A percentile compares a stretch with the other conserved stretches of the same genome.
Conservation (phyloP, 1,140 invertebrate genomes). For the Eriocheir sinensis region DNA sequence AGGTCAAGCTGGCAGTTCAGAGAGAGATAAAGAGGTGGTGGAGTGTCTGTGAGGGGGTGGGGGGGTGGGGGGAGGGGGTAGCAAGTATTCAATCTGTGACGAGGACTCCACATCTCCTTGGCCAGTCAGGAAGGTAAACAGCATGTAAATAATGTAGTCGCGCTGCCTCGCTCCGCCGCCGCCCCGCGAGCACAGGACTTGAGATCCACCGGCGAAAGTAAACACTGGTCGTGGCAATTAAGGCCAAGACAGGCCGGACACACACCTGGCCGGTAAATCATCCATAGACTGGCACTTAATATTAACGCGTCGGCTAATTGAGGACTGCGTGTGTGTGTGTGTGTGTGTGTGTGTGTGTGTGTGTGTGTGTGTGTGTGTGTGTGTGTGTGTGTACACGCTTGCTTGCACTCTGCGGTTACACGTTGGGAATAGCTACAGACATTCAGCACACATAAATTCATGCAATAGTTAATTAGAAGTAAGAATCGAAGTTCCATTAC, state of each 20-base stretch:
- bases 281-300: conserved; percentile 24
- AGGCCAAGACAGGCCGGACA: conserved; percentile 11
- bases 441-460: conserved; percentile 17
- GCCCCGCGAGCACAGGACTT: background rate
- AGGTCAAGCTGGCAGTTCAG: background rate
- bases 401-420: background rate
- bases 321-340: conserved; percentile 43
- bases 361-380: conserved; percentile 30
- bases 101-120: background rate
- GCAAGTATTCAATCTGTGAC: too few species aligned
- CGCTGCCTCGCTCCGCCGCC: background rate
- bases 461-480: conserved; percentile 4
- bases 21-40: background rate
- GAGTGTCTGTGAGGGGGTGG: background rate
- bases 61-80: too few species aligned
- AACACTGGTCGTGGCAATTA: conserved; percentile 14
- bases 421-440: conserved; percentile 3
- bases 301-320: conserved; percentile 26
- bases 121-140: background rate
- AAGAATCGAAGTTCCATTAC: conserved; percentile 15
- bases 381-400: conserved; percentile 30
- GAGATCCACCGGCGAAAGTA: background rate
- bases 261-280: conserved; percentile 3
- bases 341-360: conserved; percentile 51
- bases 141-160: conserved; percentile 13